Base-by-base conservation (phyloP, 2,113 vertebrate genomes). In the Myrmecobius fasciatus region DNA sequence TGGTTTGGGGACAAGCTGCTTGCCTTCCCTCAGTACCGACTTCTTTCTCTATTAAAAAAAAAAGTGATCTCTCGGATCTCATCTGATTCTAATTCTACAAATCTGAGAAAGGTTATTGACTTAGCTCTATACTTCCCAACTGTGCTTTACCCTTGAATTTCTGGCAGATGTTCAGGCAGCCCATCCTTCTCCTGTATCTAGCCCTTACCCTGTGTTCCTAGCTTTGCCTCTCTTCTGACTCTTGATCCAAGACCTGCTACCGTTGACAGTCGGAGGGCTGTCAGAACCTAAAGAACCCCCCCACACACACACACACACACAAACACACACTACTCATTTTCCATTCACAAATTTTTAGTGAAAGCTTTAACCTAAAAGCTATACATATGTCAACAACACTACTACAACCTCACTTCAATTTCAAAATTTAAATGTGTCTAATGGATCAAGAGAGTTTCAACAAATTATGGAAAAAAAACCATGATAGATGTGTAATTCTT, bases 401-500 rank as follows among this genome's bases (percentile, higher is more conserved):
- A 20, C 17, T 43, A 43, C n/a, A 83, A 43, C 43, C 67, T 83
- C n/a, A 67, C 36, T 89, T 89, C n/a, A 89, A 91, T 25, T 91
- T 90, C 93, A 96, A 94, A 75, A 92, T 51, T 91, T 91, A 49
- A 90, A 47, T 67, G 0, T 12, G 10, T 93, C 67, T 89, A 89
- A 25, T 53, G 26, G 46, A 91, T 54, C 10, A 54, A 89, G 60
- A 92, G 52, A 92, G 67, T 93, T 14, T 93, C 52, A 90, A 8
- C 9, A 93, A 96, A 90, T 83, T 20, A 83, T 43, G n/a, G n/a
- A n/a, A 6, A 14, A 52, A 91, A 96, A 25, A 93, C 0, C 0
- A 91, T 14, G 31, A 26, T 89, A 48, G 43, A 52, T 91, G 49
- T 83, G 1, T 24, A 83, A 83, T 89, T 31, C 90, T 93, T 95